phyloP scores from a whole-genome alignment of 2,888 invertebrate genomes.

The Sarcophaga caerulescens region DNA sequence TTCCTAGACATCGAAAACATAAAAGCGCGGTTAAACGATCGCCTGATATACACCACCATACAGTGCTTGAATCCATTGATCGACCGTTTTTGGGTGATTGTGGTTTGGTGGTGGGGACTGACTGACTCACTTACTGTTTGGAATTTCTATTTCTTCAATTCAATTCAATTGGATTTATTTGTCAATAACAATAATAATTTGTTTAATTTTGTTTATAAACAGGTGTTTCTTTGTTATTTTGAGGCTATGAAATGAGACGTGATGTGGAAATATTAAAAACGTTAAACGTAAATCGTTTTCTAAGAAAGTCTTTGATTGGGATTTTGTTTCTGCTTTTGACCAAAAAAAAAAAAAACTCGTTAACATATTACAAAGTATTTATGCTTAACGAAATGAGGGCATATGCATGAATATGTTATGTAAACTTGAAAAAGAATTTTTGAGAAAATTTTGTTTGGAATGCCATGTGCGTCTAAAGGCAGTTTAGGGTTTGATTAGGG shows the following conservation, averaged over 20 bases:
- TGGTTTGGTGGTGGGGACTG: neutral
- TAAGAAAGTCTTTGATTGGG: neutral
- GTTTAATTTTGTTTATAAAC: slow-evolving; percentile 65
- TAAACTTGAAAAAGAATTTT: too few species aligned
- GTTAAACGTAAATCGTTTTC: neutral
- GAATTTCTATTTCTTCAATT: neutral
- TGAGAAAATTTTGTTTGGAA: too few species aligned
- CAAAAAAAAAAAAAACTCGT: too few species aligned
- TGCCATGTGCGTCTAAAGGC: too few species aligned
- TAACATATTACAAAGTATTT: neutral
- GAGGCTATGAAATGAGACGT: slow-evolving; percentile 44
- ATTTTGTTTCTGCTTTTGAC: too few species aligned
- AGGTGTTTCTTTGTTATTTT: slow-evolving; percentile 67
- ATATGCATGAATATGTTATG: neutral
- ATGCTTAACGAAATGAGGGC: neutral
- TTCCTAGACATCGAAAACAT: slow-evolving; percentile 25
- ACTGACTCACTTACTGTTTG: slow-evolving; percentile 31
- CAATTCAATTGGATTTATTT: slow-evolving; percentile 55
- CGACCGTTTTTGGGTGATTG: slow-evolving; percentile 26
- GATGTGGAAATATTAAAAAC: slow-evolving; percentile 32
- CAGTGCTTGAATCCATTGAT: neutral
- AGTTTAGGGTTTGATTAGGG: too few species aligned
- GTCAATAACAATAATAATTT: slow-evolving; percentile 64
- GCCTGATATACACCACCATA: too few species aligned
- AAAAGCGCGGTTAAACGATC: slow-evolving; percentile 1